Evolutionary conservation across 2,113 vertebrate genomes (phyloP), one percentile per base, ranked within the genome.

Genomic region (Tetraodon nigroviridis): DNA sequence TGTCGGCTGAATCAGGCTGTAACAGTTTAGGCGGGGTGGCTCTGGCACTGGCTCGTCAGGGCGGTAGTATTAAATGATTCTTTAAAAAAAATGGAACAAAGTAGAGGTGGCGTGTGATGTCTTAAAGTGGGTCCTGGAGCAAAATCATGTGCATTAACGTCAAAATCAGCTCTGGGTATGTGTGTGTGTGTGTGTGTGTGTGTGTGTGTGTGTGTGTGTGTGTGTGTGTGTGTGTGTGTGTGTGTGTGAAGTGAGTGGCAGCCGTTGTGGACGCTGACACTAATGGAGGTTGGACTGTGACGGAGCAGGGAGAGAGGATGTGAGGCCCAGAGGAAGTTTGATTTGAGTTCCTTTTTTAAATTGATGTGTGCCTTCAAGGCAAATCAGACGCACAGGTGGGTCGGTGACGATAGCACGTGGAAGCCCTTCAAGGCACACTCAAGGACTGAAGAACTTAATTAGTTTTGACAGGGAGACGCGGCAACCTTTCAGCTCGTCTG

Each of bases 41-140:
- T 1, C 75, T 82, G 74, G 76, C 84, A 81, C 86, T 88, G 80
- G 80, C 51, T 89, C 81, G 86, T 88, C 84, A 89, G 89, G 87
- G 86, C 67, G 63, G 70, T 54, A 56, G 76, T 81, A 89, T 86
- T 86, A 89, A 89, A 91, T 81, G 69, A 67, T 78, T 80, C 76
- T 86, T 82, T 72, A 86, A 87, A 89, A 89, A 84, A 89, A 89
- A 85, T 83, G 76, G 61, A 80, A 84, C 78, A 82, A 87, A 89
- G 83, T 87, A 77, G 70, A 37, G 75, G 77, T 53, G 54, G 69
- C 64, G 74, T 86, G 80, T 84, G 82, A 89, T 89, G 86, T 89
- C 84, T 89, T 89, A 89, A 89, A 91, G 86, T 86, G 82, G 89
- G 89, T 89, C 89, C 89, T 86, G 86, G 79, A 78, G 81, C 84